phyloP scores from a whole-genome alignment of 2,113 vertebrate genomes.

The Ammodytes marinus region DNA sequence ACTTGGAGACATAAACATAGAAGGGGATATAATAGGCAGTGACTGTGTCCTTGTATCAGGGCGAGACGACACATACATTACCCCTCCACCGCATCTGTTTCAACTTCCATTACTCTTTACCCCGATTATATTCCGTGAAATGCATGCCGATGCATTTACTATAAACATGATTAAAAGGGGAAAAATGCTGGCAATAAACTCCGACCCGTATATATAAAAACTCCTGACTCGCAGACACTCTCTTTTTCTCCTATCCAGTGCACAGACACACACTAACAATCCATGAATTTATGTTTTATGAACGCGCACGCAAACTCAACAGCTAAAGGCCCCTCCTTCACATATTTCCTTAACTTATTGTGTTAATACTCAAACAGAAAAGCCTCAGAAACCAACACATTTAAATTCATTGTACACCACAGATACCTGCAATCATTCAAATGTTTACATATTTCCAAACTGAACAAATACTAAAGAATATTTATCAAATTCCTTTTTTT shows the following conservation, averaged over 20 bases:
- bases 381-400: not conserved
- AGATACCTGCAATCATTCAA: not conserved
- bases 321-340: not conserved
- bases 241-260: not conserved
- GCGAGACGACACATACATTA: constrained; percentile 61
- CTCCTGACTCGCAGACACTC: constrained; percentile 4
- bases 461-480: not conserved
- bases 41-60: constrained; percentile 69
- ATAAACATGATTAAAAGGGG: constrained; percentile 73
- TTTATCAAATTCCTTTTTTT: not conserved
- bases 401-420: not conserved
- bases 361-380: not conserved
- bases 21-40: constrained; percentile 53
- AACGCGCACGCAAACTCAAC: not conserved
- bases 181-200: constrained; percentile 48
- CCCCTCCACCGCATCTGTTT: constrained; percentile 54
- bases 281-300: not conserved
- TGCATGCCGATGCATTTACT: constrained; percentile 57
- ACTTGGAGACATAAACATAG: constrained; percentile 55
- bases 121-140: constrained; percentile 42
- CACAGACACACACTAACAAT: constrained; percentile 18
- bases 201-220: constrained; percentile 60
- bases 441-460: not conserved
- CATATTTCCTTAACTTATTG: not conserved
- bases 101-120: constrained; percentile 66